These are phyloP conservation scores for Mesorhabditis spiculigera DNA, from an alignment of 2,888 invertebrate species.

Conservation along the genomic window DNA sequence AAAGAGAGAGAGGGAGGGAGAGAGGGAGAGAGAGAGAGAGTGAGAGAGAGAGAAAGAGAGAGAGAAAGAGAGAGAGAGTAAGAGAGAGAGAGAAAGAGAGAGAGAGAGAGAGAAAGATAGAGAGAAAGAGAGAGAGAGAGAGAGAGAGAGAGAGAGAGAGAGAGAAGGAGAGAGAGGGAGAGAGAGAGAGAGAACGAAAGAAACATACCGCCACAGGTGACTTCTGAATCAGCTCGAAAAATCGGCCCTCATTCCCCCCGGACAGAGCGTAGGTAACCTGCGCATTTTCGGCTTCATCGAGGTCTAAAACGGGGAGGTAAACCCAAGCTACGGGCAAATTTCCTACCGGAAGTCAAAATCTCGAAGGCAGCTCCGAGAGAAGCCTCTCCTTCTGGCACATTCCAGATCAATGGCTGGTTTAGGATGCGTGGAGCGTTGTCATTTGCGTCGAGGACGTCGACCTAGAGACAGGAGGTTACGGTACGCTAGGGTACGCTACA, in stretches of 20 bases:
- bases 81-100: no score
- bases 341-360: neutral
- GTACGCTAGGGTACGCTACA: neutral
- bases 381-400: constrained; percentile 27
- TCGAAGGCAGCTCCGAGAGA: neutral
- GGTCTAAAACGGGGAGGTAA: constrained; percentile 9
- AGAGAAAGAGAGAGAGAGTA: no score
- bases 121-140: no score
- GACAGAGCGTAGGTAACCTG: constrained; percentile 19
- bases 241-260: constrained; percentile 22
- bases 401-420: constrained; percentile 31
- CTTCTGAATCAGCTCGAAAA: constrained; percentile 21
- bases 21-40: no score
- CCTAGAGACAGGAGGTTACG: neutral
- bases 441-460: constrained; percentile 21
- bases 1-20: no score
- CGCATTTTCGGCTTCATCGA: constrained; percentile 14
- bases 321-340: neutral
- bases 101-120: no score
- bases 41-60: no score
- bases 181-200: no score
- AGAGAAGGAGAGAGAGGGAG: no score
- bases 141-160: no score
- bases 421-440: constrained; percentile 24
- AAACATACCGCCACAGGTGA: neutral